Base-by-base conservation (phyloP, 2,888 invertebrate species). In the Orthonychiurus folsomi region DNA sequence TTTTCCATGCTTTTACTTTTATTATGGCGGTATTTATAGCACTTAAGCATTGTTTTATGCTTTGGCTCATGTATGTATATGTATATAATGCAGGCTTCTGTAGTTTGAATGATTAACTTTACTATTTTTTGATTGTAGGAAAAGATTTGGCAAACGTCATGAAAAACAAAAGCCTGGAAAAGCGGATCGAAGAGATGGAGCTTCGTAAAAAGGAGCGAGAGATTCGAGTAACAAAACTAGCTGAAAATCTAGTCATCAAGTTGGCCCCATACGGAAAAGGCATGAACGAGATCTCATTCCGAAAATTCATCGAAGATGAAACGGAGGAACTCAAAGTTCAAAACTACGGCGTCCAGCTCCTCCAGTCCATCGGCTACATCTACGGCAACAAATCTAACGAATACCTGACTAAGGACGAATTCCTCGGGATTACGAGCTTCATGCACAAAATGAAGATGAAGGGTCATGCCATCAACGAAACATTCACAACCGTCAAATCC, bases 241-340 rank as follows among this genome's bases (percentile, higher is more conserved):
- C 73, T 3, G 69, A 70, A 27, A 73, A 69, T 61, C 54, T 73
- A 20, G 50, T 64, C 3, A 63, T 62, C 24, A 73, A 73, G 62
- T 62, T 73, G 20, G 63, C 62, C 12, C 59, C 66, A 15, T 73
- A 73, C 59, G 56, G 66, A 1, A 58, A 63, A 27, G 65, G 55
- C 2, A 27, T 62, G 2, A 65, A 58, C 12, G 60, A 63, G 27
- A 63, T 62, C 15, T 59, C 66, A 5, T 73, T 73, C 60, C 59
- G 60, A 3, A 67, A 69, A 27, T 37, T 66, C 2, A 73, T 73
- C 53, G 18, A 60, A 1, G 62, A 66, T 20, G 73, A 73, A 62
- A 68, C 70, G 1, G 73, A 73, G 59, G 73, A 73, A 56, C 63
- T 73, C 47, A 71, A 70, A 53, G 71, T 73, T 20, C 73, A 73